Conservation (phyloP, 2,113 vertebrate species). For the Crotalus helleri region DNA sequence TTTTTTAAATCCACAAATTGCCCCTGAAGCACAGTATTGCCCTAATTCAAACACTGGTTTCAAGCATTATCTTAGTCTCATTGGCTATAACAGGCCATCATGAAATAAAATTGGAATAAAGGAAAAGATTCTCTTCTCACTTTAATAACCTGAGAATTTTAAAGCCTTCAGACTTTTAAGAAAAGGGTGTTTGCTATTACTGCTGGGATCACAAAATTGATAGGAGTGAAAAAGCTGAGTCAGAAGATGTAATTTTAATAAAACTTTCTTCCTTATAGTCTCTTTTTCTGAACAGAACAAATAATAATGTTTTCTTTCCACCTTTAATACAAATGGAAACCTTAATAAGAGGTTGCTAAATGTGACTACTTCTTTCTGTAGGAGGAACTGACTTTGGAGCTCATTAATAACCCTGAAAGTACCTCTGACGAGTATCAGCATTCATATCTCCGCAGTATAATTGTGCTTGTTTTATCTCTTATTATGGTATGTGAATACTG, state of each 20-base stretch:
- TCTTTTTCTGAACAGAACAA: neutral
- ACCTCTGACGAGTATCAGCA: constrained; percentile 64
- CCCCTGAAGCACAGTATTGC: neutral
- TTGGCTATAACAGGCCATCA: neutral
- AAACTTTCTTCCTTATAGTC: neutral
- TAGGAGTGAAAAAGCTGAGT: neutral
- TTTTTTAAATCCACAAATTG: neutral
- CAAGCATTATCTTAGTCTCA: neutral
- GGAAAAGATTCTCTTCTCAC: neutral
- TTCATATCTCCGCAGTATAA: constrained; percentile 75
- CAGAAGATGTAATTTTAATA: neutral
- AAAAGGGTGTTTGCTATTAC: neutral
- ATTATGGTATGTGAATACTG: constrained; percentile 73
- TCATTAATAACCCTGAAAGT: constrained; percentile 72
- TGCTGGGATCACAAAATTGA: neutral
- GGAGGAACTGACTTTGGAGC: constrained; percentile 85
- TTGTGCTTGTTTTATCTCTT: constrained; percentile 76
- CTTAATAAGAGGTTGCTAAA: neutral
- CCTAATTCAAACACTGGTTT: neutral
- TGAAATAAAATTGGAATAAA: neutral
- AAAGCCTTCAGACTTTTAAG: neutral
- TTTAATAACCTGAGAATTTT: neutral
- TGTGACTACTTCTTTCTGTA: constrained; percentile 41
- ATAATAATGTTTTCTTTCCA: neutral
- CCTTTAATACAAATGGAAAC: neutral